phyloP scores from a whole-genome alignment of 2,888 invertebrate genomes.

The Drosophila siamana region DNA sequence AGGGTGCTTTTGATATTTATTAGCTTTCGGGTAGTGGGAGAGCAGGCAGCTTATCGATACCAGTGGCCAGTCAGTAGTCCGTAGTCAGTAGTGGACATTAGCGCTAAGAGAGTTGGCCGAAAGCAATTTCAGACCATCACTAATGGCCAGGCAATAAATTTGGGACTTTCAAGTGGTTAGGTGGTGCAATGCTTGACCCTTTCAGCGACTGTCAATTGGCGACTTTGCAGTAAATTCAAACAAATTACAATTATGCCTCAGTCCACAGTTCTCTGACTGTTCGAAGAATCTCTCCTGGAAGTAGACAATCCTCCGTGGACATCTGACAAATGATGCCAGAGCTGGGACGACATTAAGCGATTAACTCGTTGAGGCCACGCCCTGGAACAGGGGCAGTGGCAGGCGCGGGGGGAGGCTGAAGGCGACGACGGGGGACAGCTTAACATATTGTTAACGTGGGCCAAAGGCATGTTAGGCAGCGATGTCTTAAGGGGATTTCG shows the following conservation, averaged over 20 bases:
- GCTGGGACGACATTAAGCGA: conserved; percentile 73
- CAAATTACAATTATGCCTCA: conserved; percentile 73
- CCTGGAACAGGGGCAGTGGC: too few relatives aligned
- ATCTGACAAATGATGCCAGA: conserved; percentile 79
- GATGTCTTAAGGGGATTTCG: conserved; percentile 78
- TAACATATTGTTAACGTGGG: conserved; percentile 80
- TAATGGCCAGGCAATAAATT: conserved; percentile 66
- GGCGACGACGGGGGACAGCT: conserved; percentile 51
- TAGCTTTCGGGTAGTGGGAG: conserved; percentile 58
- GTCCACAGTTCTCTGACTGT: not conserved
- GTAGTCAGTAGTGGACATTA: conserved; percentile 68
- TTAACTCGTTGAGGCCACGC: conserved; percentile 74
- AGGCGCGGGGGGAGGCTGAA: not conserved
- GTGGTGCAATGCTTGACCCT: too few relatives aligned
- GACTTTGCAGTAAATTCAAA: conserved; percentile 61
- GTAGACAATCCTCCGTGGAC: conserved; percentile 40
- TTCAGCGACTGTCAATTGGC: conserved; percentile 63
- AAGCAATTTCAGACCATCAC: conserved; percentile 62
- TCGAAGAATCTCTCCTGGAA: not conserved
- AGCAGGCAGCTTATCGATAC: conserved; percentile 33
- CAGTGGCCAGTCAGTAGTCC: conserved; percentile 19
- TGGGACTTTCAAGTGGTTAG: conserved; percentile 48
- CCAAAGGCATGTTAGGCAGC: conserved; percentile 61
- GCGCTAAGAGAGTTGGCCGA: conserved; percentile 56
- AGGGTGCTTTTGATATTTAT: conserved; percentile 84